Conservation (phyloP, 1,140 invertebrate genomes). For the Philaenus spumarius region DNA sequence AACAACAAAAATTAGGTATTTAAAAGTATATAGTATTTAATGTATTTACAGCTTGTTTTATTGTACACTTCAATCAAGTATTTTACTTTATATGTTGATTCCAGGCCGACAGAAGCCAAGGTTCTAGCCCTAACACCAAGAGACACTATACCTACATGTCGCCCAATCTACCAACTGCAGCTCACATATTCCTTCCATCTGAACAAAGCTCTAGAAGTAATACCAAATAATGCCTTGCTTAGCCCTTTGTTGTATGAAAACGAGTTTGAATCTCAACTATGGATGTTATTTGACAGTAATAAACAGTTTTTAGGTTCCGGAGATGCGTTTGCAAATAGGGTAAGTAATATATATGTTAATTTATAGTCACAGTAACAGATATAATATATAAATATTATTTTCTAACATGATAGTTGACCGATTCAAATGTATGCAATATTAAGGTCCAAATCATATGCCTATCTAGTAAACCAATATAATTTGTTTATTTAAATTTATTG, state of each 20-base stretch:
- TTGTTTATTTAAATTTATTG: no score
- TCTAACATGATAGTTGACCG: no score
- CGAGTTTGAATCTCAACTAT: conserved; percentile 91
- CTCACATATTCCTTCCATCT: conserved; percentile 82
- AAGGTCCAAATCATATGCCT: no score
- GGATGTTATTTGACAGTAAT: conserved; percentile 93
- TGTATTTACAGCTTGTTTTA: no score
- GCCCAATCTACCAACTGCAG: conserved; percentile 85
- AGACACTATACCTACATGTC: conserved; percentile 75
- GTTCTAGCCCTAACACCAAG: conserved; percentile 60
- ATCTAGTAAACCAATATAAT: no score
- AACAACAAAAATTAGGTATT: no score
- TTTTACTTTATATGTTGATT: no score
- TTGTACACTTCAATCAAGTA: no score
- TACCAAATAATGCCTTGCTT: conserved; percentile 68
- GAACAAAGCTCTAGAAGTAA: conserved; percentile 74
- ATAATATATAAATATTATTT: no score
- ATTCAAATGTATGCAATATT: no score
- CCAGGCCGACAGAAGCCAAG: conserved; percentile 73
- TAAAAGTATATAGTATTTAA: no score
- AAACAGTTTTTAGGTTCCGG: conserved; percentile 80
- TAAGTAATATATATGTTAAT: conserved; percentile 43
- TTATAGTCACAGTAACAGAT: no score
- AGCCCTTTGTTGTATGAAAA: conserved; percentile 88
- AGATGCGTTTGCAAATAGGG: conserved; percentile 82